These are phyloP conservation scores for Lydus trimaculatus DNA, from an alignment of 2,888 invertebrate genomes.

Conservation along the genomic window DNA sequence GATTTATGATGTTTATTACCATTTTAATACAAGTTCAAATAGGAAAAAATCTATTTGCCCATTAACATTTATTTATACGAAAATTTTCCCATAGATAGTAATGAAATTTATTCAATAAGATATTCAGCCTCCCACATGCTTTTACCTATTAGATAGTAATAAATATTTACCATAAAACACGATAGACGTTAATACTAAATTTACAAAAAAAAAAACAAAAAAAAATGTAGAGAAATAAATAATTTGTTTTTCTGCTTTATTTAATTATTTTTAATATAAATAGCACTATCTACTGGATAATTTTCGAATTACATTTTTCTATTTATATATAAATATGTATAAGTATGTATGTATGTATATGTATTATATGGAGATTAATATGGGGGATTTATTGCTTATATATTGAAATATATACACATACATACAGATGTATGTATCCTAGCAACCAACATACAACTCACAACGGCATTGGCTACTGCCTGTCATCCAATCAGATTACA, in stretches of 20 bases:
- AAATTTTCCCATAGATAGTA: neutral
- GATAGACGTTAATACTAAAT: neutral
- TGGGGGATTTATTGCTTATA: neutral
- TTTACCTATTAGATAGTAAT: neutral
- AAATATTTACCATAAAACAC: neutral
- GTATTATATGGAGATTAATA: neutral
- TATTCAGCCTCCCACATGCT: neutral
- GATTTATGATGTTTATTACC: neutral
- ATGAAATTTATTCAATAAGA: conserved; percentile 1
- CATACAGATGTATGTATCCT: conserved; percentile 36
- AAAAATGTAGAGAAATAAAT: neutral
- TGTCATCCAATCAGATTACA: conserved; percentile 44
- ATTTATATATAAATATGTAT: neutral
- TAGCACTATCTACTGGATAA: conserved; percentile 36
- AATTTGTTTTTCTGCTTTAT: neutral
- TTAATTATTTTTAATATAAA: conserved; percentile 29
- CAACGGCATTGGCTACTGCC: conserved; percentile 48
- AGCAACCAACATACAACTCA: conserved; percentile 48
- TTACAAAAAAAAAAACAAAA: neutral
- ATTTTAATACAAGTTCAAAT: neutral
- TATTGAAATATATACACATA: neutral
- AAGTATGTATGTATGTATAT: no score
- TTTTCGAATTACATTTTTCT: neutral
- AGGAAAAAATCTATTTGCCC: neutral
- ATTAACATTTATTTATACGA: neutral